phyloP scores from a whole-genome alignment of 2,797 vertebrate species.

The Octomys mimax region DNA sequence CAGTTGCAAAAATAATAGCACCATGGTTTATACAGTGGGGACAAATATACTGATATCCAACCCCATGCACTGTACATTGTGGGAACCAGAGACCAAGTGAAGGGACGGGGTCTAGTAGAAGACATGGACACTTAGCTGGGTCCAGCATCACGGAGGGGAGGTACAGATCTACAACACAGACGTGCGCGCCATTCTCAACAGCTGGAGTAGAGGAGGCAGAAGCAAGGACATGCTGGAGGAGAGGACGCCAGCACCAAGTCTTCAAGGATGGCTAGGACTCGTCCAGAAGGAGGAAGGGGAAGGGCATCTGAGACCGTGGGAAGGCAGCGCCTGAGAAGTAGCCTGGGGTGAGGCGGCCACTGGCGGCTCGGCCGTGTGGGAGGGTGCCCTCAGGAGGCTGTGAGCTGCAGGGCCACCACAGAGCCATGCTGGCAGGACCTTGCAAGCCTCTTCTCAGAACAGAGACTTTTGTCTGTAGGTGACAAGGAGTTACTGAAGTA shows the following conservation, averaged over 20 bases:
- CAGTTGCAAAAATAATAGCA: not conserved
- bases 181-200: fast-evolving
- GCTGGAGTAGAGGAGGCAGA: too few species aligned
- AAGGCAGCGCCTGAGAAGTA: not conserved
- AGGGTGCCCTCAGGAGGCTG: not conserved
- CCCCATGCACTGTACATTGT: too few species aligned
- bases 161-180: not conserved
- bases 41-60: not conserved
- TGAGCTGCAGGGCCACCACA: fast-evolving
- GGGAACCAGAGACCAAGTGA: not conserved
- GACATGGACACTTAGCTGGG: fast-evolving
- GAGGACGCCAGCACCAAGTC: not conserved
- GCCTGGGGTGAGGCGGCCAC: fast-evolving
- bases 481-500: not conserved
- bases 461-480: not conserved
- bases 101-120: not conserved
- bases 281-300: not conserved
- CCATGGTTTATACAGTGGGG: too few species aligned
- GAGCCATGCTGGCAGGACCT: not conserved
- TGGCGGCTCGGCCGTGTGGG: not conserved
- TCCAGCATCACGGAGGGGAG: fast-evolving
- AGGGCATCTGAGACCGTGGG: too few species aligned
- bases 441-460: not conserved
- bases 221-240: not conserved
- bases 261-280: not conserved